Evolutionary conservation across 2,113 vertebrate species (phyloP).

Genomic region (Crocuta crocuta): DNA sequence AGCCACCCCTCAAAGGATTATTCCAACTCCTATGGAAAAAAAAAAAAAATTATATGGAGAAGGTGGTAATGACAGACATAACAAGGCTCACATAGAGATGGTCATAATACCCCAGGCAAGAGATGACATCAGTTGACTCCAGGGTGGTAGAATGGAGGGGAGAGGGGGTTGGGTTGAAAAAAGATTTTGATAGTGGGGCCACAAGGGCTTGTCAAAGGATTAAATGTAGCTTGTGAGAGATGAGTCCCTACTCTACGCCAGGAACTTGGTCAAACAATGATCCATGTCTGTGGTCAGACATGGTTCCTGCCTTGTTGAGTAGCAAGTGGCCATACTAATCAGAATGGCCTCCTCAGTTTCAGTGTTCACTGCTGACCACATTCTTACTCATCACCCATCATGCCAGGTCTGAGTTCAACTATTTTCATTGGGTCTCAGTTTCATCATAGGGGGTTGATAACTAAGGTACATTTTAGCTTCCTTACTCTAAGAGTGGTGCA

Average conservation of each 20-base stretch:
- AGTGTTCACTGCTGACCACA: neutral
- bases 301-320: neutral
- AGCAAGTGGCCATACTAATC: neutral
- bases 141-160: neutral
- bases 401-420: neutral
- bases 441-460: neutral
- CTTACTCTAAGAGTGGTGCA: too few species aligned
- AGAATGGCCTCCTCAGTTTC: neutral
- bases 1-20: neutral
- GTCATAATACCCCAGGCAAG: neutral
- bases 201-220: neutral
- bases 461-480: neutral
- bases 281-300: neutral
- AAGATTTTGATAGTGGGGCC: neutral
- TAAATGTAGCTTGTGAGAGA: neutral
- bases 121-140: neutral
- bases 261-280: neutral
- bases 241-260: neutral
- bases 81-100: neutral
- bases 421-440: neutral
- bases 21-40: neutral
- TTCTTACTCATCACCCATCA: neutral
- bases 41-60: neutral
- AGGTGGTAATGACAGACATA: neutral
- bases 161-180: neutral